A percentile compares a stretch with the other conserved stretches of the same genome.
Evolutionary conservation across 2,797 vertebrate genomes (phyloP).

Genomic region (Vipera latastei): DNA sequence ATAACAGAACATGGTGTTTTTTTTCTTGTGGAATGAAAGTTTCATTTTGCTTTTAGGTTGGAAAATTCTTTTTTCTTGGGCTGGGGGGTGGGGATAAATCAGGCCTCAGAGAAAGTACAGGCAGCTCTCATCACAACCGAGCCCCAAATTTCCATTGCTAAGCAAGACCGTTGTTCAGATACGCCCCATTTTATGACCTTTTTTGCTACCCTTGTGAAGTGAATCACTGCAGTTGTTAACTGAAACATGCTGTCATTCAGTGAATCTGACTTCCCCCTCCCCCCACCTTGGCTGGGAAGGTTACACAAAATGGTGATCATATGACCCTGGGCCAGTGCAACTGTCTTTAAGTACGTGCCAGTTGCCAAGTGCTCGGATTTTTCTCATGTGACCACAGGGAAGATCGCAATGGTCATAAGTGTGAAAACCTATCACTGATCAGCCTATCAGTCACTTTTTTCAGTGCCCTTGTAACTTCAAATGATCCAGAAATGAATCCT

Average conservation of each 20-base stretch:
- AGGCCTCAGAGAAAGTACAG: background rate
- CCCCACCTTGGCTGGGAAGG: background rate
- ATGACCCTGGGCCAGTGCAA: background rate
- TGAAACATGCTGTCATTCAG: background rate
- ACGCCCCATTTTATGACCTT: background rate
- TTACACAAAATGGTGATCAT: background rate
- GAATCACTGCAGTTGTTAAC: background rate
- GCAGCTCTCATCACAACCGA: background rate
- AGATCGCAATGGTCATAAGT: background rate
- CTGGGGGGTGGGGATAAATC: background rate
- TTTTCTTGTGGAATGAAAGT: background rate
- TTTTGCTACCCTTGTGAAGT: background rate
- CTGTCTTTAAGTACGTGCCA: background rate
- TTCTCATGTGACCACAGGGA: background rate
- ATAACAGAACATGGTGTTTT: background rate
- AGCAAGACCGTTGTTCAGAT: background rate
- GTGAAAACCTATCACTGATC: no score
- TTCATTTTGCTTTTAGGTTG: background rate
- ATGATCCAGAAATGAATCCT: background rate
- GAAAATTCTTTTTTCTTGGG: background rate
- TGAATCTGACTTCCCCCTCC: background rate
- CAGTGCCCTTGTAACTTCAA: background rate
- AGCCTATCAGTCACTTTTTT: background rate
- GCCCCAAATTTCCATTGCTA: background rate
- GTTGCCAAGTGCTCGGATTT: background rate